Conservation (phyloP, 2,797 vertebrate species). For the Lophius americanus region DNA sequence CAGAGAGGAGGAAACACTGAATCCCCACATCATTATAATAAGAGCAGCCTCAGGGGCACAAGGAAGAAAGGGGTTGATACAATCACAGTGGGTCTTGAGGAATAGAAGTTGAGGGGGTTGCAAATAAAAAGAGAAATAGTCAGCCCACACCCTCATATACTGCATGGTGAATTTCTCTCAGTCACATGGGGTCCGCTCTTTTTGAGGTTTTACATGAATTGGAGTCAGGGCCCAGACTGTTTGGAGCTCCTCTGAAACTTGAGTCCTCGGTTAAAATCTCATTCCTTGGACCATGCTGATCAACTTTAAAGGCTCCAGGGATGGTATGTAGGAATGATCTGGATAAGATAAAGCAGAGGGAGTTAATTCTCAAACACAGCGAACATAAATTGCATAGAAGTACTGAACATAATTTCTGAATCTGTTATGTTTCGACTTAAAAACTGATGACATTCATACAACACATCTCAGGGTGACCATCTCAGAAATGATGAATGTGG, state of each 20-base stretch:
- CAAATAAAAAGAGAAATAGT: slow-evolving; percentile 62
- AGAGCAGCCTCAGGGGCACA: slow-evolving; percentile 63
- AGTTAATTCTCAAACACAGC: slow-evolving; percentile 58
- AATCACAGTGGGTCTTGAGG: slow-evolving; percentile 71
- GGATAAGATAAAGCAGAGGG: slow-evolving; percentile 17
- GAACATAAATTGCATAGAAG: slow-evolving; percentile 35
- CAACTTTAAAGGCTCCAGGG: slow-evolving; percentile 51
- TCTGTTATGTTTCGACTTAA: slow-evolving; percentile 25
- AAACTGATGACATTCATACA: slow-evolving; percentile 48
- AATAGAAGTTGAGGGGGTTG: slow-evolving; percentile 57
- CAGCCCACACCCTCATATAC: slow-evolving; percentile 57
- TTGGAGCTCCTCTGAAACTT: slow-evolving; percentile 62
- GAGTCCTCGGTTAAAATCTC: slow-evolving; percentile 44
- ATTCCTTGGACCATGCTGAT: slow-evolving; percentile 27
- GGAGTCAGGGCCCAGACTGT: slow-evolving; percentile 38
- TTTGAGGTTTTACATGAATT: slow-evolving; percentile 63
- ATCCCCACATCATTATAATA: slow-evolving; percentile 65
- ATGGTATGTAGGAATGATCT: slow-evolving; percentile 36
- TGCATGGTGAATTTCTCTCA: slow-evolving; percentile 49
- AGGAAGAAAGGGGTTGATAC: slow-evolving; percentile 73
- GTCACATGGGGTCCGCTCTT: slow-evolving; percentile 58
- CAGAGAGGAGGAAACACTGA: slow-evolving; percentile 68
- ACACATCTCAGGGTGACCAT: slow-evolving; percentile 49
- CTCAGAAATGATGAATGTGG: slow-evolving; percentile 44
- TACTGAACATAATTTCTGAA: slow-evolving; percentile 31